Percentiles rank a stretch among this genome's conserved stretches.
These are phyloP conservation scores for Drosophila virilis DNA, from an alignment of 1,140 invertebrate genomes.

Conservation along the genomic window DNA sequence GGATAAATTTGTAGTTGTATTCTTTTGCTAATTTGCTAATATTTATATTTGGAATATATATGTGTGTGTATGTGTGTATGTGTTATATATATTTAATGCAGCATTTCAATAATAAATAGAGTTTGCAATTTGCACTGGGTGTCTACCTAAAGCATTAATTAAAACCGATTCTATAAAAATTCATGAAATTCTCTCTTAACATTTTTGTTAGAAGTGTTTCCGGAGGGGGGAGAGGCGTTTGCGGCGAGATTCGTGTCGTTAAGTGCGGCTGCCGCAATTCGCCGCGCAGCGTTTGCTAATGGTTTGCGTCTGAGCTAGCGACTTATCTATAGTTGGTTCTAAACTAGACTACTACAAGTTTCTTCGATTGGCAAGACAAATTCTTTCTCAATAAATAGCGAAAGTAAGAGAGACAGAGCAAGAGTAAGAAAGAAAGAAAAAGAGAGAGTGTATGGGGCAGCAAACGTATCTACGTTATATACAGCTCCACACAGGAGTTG, in stretches of 20 bases:
- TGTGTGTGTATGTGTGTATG: slow-evolving; percentile 4
- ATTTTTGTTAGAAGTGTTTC: not conserved
- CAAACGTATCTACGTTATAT: slow-evolving; percentile 52
- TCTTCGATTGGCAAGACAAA: slow-evolving; percentile 77
- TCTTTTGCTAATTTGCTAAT: slow-evolving; percentile 71
- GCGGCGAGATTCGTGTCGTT: slow-evolving; percentile 41
- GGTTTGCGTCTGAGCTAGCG: slow-evolving; percentile 53
- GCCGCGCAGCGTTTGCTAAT: slow-evolving; percentile 30
- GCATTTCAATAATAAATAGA: slow-evolving; percentile 64
- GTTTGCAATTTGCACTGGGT: slow-evolving; percentile 61
- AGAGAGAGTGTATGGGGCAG: slow-evolving; percentile 1
- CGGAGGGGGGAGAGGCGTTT: not conserved
- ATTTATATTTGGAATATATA: slow-evolving; percentile 74
- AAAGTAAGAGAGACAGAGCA: slow-evolving; percentile 15
- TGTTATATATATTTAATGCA: slow-evolving; percentile 31
- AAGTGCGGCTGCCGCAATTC: slow-evolving; percentile 32
- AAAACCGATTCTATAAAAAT: slow-evolving; percentile 45
- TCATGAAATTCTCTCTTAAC: slow-evolving; percentile 33
- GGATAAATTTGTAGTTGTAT: slow-evolving; percentile 76
- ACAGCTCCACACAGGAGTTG: slow-evolving; percentile 72
- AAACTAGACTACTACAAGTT: slow-evolving; percentile 65
- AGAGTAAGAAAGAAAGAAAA: not conserved
- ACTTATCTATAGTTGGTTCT: slow-evolving; percentile 53
- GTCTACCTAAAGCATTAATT: slow-evolving; percentile 51
- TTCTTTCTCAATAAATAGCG: not conserved